Percentiles rank a stretch among this genome's conserved stretches.
Conservation (phyloP, 2,113 vertebrate genomes). For the Leuciscus idus region DNA sequence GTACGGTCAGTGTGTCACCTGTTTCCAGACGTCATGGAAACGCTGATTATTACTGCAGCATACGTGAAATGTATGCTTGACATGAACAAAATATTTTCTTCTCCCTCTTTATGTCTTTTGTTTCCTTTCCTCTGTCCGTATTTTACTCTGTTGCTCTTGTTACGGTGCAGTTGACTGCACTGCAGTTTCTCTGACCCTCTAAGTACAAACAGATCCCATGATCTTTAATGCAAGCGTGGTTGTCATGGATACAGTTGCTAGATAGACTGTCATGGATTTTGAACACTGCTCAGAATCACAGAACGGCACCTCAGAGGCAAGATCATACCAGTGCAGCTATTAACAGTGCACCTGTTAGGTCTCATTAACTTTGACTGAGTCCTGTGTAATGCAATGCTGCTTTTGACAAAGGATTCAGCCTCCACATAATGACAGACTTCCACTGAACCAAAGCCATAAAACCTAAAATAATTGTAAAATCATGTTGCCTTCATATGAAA, state of each 20-base stretch:
- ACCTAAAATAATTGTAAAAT: background rate
- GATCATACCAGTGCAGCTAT: conserved; percentile 8
- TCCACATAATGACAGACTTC: background rate
- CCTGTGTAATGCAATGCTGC: background rate
- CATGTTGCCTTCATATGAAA: background rate
- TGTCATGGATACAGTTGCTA: conserved; percentile 38
- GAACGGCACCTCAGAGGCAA: background rate
- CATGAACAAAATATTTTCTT: conserved; percentile 22
- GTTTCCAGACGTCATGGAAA: conserved; percentile 60
- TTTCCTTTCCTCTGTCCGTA: background rate
- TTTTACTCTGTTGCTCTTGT: background rate
- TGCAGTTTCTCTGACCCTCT: conserved; percentile 17
- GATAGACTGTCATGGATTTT: conserved; percentile 28
- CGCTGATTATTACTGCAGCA: conserved; percentile 32
- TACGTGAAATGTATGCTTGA: background rate
- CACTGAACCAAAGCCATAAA: background rate
- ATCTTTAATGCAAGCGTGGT: conserved; percentile 15
- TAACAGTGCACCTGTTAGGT: background rate
- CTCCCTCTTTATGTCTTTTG: background rate
- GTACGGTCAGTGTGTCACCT: conserved; percentile 50
- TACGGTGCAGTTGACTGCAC: background rate
- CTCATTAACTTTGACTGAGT: conserved; percentile 4
- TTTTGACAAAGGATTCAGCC: conserved; percentile 4
- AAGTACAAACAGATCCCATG: conserved; percentile 18
- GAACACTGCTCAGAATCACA: conserved; percentile 33